A percentile compares a stretch with the other conserved stretches of the same genome.
Evolutionary conservation across 2,888 invertebrate genomes (phyloP).

Genomic region (Eupithecia inturbata): DNA sequence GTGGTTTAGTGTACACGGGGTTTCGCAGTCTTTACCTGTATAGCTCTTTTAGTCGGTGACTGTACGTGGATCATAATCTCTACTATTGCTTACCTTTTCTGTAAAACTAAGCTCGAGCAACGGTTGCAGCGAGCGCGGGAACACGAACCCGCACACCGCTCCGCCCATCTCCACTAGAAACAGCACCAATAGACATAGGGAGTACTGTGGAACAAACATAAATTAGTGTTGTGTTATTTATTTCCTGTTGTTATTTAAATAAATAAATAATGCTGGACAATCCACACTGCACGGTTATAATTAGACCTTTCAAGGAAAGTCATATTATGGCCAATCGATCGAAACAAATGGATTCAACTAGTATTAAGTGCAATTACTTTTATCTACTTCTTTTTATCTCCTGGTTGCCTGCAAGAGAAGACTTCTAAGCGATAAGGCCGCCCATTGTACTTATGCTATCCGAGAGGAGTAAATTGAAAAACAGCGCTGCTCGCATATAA

Average conservation of each 20-base stretch:
- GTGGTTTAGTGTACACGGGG: background rate
- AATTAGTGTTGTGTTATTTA: background rate
- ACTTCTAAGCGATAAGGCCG: too few relatives aligned
- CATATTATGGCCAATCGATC: too few relatives aligned
- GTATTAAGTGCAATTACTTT: too few relatives aligned
- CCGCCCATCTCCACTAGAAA: conserved; percentile 96
- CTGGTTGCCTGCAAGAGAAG: too few relatives aligned
- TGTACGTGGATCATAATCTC: background rate
- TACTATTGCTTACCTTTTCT: conserved; percentile 82
- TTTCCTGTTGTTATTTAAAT: background rate
- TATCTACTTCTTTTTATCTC: too few relatives aligned
- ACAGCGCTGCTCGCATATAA: too few relatives aligned
- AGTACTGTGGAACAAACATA: conserved; percentile 88
- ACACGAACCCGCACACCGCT: conserved; percentile 96
- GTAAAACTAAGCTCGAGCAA: conserved; percentile 94
- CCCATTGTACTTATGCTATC: too few relatives aligned
- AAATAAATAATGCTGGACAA: too few relatives aligned
- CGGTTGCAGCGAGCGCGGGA: conserved; percentile 94
- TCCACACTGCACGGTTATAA: too few relatives aligned
- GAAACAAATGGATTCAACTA: too few relatives aligned
- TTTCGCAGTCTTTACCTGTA: background rate
- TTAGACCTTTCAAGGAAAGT: too few relatives aligned
- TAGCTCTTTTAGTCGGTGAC: background rate
- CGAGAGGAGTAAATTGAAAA: too few relatives aligned
- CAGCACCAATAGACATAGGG: conserved; percentile 93